Conservation (phyloP, 2,888 invertebrate species). For the Psylliodes chrysocephalus region DNA sequence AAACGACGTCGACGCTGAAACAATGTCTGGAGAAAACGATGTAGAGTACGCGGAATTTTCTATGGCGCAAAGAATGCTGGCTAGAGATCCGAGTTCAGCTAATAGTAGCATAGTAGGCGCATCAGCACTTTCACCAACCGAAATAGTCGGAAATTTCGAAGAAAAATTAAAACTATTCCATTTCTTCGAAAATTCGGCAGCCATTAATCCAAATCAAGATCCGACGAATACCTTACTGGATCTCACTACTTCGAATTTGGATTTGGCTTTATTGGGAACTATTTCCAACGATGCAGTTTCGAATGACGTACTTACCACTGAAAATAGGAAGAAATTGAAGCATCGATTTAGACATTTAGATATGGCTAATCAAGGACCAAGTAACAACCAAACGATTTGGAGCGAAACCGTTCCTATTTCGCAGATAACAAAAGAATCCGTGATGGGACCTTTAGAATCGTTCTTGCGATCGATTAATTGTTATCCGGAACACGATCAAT, state of each 20-base stretch:
- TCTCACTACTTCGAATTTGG: slow-evolving; percentile 54
- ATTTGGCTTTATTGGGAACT: slow-evolving; percentile 47
- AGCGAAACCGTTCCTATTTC: slow-evolving; percentile 55
- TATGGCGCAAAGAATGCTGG: slow-evolving; percentile 64
- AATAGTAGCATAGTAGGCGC: slow-evolving; percentile 46
- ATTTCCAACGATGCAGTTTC: slow-evolving; percentile 37
- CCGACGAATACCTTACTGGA: slow-evolving; percentile 44
- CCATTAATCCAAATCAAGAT: slow-evolving; percentile 20
- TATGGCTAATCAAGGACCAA: slow-evolving; percentile 18
- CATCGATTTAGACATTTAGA: slow-evolving; percentile 47
- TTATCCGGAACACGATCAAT: slow-evolving; percentile 60
- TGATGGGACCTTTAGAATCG: slow-evolving; percentile 61
- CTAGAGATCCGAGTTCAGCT: slow-evolving; percentile 51
- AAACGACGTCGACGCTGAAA: slow-evolving; percentile 88
- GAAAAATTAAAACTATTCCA: slow-evolving; percentile 71
- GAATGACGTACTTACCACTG: slow-evolving; percentile 37
- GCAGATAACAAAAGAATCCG: slow-evolving; percentile 55
- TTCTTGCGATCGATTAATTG: slow-evolving; percentile 61
- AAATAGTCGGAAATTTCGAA: slow-evolving; percentile 57
- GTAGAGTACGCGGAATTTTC: slow-evolving; percentile 73
- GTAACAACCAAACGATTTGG: slow-evolving; percentile 44
- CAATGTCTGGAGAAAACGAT: slow-evolving; percentile 84
- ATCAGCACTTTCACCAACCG: slow-evolving; percentile 49
- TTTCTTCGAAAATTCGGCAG: slow-evolving; percentile 38
- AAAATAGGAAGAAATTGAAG: slow-evolving; percentile 47